Base-by-base conservation (phyloP, 1,140 invertebrate species). In the Polyergus mexicanus region DNA sequence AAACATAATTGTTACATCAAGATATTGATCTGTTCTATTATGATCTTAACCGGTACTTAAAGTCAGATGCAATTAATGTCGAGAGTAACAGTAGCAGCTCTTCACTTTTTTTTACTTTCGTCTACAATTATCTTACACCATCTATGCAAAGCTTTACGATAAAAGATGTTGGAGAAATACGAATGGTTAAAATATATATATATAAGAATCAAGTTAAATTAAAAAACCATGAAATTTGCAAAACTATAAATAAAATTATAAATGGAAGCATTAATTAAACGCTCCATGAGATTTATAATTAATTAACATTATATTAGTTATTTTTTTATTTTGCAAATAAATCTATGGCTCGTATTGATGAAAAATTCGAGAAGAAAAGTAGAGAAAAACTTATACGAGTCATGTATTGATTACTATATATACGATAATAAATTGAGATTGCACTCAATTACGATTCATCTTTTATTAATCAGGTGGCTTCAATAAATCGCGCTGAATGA, bases 351-450 rank as follows among this genome's bases (percentile, higher is more conserved):
- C 28, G n/a, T 38, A 22, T 19, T 35, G 11, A 8, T 28, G 11
- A 58, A 60, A 72, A 8, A 58, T n/a, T 35, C 11, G 25, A 11
- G 25, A 11, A 11, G 11, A 51, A 25, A 13, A 38, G 44, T 44
- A n/a, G 47, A 8, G 28, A n/a, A 69, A 58, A 25, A 41, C 10
- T 38, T 22, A 19, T 58, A 22, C 38, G 47, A 72, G 69, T 32
- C 19, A 51, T 28, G 10, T 80, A 74, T 44, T 35, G 78, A 83
- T 83, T 74, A 60, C 28, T 44, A 8, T 69, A 35, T 74, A 22
- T 60, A 62, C 38, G 60, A 83, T 83, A 83, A 83, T 83, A 83
- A 83, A 83, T 72, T 74, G 68, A 83, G 54, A 83, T 83, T 83
- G 78, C 68, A 47, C 68, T 72, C 54, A 83, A 60, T 83, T 83